phyloP scores from a whole-genome alignment of 2,113 vertebrate genomes.

The Emydura subglobosa region DNA sequence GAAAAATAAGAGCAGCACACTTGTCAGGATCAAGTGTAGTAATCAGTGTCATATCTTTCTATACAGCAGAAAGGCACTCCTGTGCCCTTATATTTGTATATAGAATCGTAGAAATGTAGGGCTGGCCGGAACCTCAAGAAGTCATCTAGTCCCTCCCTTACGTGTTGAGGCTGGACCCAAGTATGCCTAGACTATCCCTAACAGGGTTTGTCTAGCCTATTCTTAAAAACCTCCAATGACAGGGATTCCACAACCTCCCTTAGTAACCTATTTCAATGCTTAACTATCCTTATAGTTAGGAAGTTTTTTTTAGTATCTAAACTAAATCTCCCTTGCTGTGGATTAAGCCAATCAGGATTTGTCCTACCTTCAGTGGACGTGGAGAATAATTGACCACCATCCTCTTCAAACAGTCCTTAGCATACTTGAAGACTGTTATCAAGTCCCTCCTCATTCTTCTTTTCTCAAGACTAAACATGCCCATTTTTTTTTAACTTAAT shows the following conservation, averaged over 20 bases:
- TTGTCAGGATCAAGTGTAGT: neutral
- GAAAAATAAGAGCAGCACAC: neutral
- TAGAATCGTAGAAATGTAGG: neutral
- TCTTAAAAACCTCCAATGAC: neutral
- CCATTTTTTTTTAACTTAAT: neutral
- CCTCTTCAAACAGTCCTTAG: neutral
- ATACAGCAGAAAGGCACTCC: neutral
- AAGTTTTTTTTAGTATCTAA: neutral
- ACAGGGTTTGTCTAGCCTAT: neutral
- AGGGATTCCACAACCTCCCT: neutral
- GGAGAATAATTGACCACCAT: neutral
- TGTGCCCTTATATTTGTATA: neutral
- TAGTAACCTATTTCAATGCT: neutral
- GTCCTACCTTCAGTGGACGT: neutral
- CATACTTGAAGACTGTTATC: neutral
- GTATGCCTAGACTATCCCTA: neutral
- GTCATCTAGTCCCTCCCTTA: neutral
- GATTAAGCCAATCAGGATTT: neutral
- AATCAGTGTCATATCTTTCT: neutral
- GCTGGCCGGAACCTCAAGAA: neutral
- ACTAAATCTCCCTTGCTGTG: neutral
- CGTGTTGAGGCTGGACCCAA: neutral
- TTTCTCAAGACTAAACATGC: neutral
- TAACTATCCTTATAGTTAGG: neutral
- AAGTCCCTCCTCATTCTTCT: neutral